Evolutionary conservation across 2,113 vertebrate species (phyloP).

Genomic region (Sinosuthora webbiana): DNA sequence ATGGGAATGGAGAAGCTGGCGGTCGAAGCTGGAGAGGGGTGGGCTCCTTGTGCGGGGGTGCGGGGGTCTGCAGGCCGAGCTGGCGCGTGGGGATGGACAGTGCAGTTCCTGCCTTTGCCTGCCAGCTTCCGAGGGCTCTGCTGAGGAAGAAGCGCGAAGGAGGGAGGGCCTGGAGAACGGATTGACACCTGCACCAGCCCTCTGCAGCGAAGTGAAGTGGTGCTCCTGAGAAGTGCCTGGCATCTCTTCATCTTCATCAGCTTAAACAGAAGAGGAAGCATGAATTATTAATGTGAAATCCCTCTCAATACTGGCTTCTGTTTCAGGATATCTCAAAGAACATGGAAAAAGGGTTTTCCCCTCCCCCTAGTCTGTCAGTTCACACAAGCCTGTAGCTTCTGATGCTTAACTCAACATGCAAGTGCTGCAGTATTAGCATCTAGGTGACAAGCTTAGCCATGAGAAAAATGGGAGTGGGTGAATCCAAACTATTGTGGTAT

Average conservation of each 20-base stretch:
- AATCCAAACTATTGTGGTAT: neutral
- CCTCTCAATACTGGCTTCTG: neutral
- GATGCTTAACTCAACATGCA: neutral
- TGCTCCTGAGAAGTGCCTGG: conserved; percentile 66
- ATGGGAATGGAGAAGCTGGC: conserved; percentile 66
- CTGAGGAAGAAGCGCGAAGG: conserved; percentile 50
- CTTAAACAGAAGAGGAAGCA: conserved; percentile 71
- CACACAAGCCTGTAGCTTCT: neutral
- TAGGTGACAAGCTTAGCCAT: neutral
- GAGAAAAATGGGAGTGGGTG: neutral
- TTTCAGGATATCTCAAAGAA: neutral
- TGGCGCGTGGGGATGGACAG: neutral
- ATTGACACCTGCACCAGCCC: conserved; percentile 15
- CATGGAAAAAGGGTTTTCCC: neutral
- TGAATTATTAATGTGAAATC: conserved; percentile 14
- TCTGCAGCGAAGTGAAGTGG: conserved; percentile 18
- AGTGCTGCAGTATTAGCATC: neutral
- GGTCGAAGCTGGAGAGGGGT: conserved; percentile 29
- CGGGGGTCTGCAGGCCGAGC: conserved; percentile 40
- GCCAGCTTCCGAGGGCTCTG: conserved; percentile 43
- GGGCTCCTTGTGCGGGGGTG: neutral
- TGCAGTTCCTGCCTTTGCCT: conserved; percentile 60
- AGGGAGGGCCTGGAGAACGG: conserved; percentile 46
- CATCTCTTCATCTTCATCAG: conserved; percentile 70
- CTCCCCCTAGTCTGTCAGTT: neutral